Conservation (phyloP, 2,888 invertebrate species). For the Rhagophthalmus giganteus region DNA sequence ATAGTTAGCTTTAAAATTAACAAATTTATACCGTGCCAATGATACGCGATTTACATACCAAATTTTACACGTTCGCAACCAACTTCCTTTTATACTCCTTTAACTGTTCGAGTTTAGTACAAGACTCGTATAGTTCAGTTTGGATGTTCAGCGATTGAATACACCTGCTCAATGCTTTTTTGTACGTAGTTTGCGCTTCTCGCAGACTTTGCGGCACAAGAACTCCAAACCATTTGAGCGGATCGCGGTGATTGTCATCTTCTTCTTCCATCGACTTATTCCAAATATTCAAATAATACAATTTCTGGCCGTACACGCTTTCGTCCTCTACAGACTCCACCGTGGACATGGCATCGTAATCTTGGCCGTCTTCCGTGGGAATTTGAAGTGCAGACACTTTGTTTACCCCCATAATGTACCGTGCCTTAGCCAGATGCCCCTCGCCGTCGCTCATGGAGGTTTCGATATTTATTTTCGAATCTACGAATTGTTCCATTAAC, state of each 20-base stretch:
- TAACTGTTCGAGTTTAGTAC: constrained; percentile 47
- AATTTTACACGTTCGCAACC: constrained; percentile 29
- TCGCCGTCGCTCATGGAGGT: constrained; percentile 69
- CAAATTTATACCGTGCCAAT: too few relatives aligned
- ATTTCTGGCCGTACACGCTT: constrained; percentile 41
- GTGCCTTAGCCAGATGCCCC: constrained; percentile 73
- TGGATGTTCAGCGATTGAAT: constrained; percentile 73
- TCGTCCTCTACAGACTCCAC: constrained; percentile 51
- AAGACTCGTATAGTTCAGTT: constrained; percentile 58
- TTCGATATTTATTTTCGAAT: constrained; percentile 70
- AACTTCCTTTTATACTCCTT: constrained; percentile 37
- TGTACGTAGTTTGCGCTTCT: constrained; percentile 73
- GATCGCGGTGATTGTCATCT: constrained; percentile 59
- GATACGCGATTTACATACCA: too few relatives aligned
- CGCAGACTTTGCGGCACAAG: constrained; percentile 79
- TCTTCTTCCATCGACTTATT: constrained; percentile 46
- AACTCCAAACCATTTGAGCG: constrained; percentile 85
- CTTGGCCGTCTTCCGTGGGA: constrained; percentile 65
- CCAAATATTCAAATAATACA: constrained; percentile 46
- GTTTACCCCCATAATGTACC: constrained; percentile 78
- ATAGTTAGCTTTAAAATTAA: too few relatives aligned
- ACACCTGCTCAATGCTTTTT: constrained; percentile 67
- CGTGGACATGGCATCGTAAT: constrained; percentile 56
- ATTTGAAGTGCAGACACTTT: constrained; percentile 71
- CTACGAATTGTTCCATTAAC: constrained; percentile 74